Evolutionary conservation across 2,113 vertebrate genomes (phyloP).

Genomic region (Crotalus helleri): DNA sequence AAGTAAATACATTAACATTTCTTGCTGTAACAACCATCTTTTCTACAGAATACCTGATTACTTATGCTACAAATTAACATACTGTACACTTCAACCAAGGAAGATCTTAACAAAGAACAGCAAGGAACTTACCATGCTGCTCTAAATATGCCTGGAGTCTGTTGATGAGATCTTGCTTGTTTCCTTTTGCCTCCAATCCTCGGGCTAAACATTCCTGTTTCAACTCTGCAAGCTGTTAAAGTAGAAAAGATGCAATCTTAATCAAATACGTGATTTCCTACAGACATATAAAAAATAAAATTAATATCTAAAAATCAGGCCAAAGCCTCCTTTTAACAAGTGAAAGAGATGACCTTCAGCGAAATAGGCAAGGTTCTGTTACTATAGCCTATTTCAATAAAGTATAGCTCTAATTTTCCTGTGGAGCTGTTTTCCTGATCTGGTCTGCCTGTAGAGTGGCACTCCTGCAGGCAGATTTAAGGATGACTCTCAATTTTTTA

Average conservation of each 20-base stretch:
- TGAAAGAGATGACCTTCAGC: neutral
- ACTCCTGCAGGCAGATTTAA: neutral
- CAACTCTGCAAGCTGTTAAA: constrained; percentile 81
- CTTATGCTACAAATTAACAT: neutral
- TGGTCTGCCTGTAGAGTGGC: neutral
- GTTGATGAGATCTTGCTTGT: constrained; percentile 88
- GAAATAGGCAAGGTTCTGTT: neutral
- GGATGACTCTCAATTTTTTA: neutral
- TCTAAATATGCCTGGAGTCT: constrained; percentile 87
- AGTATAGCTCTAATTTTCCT: neutral
- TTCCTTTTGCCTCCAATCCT: constrained; percentile 86
- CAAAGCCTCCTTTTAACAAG: neutral
- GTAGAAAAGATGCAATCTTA: constrained; percentile 24
- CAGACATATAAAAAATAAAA: neutral
- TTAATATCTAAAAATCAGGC: neutral
- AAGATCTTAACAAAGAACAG: neutral
- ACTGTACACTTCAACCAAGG: neutral
- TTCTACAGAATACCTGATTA: neutral
- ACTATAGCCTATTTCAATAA: neutral
- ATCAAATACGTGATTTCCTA: neutral
- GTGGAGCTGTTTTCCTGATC: neutral
- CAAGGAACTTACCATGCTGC: constrained; percentile 78
- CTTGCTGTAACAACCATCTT: neutral
- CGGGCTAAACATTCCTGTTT: constrained; percentile 89
- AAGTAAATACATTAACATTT: neutral